These are phyloP conservation scores for Nymphalis c-album DNA, from an alignment of 2,888 invertebrate species.

Conservation along the genomic window DNA sequence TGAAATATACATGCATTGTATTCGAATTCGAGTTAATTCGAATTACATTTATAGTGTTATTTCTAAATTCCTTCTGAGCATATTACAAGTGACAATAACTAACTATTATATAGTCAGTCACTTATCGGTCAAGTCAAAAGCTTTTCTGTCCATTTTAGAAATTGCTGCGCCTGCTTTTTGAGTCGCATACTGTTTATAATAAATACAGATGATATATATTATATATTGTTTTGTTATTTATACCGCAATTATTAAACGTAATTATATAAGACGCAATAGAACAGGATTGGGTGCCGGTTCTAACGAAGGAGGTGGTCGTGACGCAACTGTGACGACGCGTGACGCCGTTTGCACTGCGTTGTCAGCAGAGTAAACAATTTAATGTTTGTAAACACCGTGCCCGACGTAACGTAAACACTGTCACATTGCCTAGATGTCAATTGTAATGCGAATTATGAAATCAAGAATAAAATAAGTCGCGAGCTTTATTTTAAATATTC, in stretches of 20 bases:
- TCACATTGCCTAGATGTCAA: constrained; percentile 68
- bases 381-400: constrained; percentile 75
- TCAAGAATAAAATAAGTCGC: not conserved
- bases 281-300: constrained; percentile 56
- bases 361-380: constrained; percentile 65
- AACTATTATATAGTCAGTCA: too few relatives aligned
- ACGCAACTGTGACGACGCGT: constrained; percentile 50
- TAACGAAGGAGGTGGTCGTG: constrained; percentile 40
- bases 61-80: too few relatives aligned
- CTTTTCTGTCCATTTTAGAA: too few relatives aligned
- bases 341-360: constrained; percentile 59
- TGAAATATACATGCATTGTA: too few relatives aligned
- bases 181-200: constrained; percentile 17
- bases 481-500: not conserved
- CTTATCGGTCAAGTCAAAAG: too few relatives aligned
- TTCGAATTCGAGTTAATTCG: too few relatives aligned
- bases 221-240: constrained; percentile 29
- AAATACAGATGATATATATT: constrained; percentile 26
- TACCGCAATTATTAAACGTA: constrained; percentile 25
- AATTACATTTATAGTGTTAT: too few relatives aligned
- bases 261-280: constrained; percentile 58
- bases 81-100: too few relatives aligned
- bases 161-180: constrained; percentile 14
- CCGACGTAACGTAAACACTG: constrained; percentile 66
- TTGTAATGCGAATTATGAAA: constrained; percentile 43